Conservation (phyloP, 2,888 invertebrate species). For the Galerucella pusilla region DNA sequence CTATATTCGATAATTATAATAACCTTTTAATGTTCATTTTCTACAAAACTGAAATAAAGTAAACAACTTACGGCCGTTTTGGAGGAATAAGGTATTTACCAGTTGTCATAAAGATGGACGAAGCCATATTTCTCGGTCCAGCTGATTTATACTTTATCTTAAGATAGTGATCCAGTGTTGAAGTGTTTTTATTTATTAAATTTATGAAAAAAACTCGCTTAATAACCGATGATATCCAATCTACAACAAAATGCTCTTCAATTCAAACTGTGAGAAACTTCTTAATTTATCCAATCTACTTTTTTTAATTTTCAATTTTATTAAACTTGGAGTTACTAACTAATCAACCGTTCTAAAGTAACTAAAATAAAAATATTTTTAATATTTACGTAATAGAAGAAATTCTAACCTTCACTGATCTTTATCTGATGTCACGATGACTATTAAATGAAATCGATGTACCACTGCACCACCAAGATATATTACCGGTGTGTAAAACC, state of each 20-base stretch:
- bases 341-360: not conserved
- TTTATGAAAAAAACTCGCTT: no score
- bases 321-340: not conserved
- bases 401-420: constrained; percentile 5
- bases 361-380: not conserved
- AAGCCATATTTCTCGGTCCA: not conserved
- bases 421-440: not conserved
- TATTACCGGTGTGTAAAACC: constrained; percentile 15
- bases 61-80: constrained; percentile 13
- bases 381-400: not conserved
- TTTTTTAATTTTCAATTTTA: no score
- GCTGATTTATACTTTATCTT: not conserved
- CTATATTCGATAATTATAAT: no score
- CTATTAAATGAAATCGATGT: not conserved
- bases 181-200: not conserved
- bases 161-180: not conserved
- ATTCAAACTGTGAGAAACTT: no score
- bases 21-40: no score
- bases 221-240: no score
- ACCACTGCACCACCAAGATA: constrained; percentile 7
- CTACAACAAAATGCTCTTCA: no score
- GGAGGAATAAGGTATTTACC: constrained; percentile 12
- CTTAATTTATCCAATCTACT: no score
- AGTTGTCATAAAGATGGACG: constrained; percentile 15
- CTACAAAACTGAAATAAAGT: not conserved